Conservation (phyloP, 2,888 invertebrate genomes). For the Oxycera nigricornis region DNA sequence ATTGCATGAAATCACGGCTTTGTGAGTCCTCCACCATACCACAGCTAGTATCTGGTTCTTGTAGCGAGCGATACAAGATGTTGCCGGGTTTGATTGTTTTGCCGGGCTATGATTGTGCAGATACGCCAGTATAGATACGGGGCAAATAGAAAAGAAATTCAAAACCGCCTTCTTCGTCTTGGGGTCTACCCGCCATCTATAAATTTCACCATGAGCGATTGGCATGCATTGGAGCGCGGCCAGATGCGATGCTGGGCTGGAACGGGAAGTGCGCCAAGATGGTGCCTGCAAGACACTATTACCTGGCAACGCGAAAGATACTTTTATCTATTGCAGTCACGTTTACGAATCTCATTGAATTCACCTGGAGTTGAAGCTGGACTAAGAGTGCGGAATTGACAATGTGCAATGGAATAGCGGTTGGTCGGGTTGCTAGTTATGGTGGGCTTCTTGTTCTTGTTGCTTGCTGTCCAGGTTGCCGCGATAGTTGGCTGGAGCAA, state of each 20-base stretch:
- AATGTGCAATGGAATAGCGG: not conserved
- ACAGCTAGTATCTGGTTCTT: not conserved
- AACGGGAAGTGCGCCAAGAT: constrained; percentile 27
- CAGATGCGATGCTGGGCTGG: not conserved
- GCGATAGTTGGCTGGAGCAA: not conserved
- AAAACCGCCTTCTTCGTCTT: constrained; percentile 22
- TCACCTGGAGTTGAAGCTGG: constrained; percentile 29
- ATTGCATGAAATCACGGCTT: not conserved
- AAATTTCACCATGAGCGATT: constrained; percentile 14
- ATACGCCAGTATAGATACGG: not conserved
- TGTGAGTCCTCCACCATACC: not conserved
- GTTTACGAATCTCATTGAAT: constrained; percentile 44
- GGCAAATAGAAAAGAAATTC: constrained; percentile 17
- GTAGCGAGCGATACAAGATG: not conserved
- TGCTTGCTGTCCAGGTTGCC: not conserved
- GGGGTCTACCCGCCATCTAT: constrained; percentile 7
- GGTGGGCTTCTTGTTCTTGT: not conserved
- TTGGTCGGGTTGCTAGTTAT: not conserved
- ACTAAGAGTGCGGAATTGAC: constrained; percentile 17
- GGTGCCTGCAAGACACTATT: not conserved
- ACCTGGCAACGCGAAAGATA: constrained; percentile 9
- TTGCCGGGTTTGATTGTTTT: not conserved
- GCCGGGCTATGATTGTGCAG: not conserved
- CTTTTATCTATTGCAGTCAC: constrained; percentile 44
- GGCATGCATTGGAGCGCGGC: constrained; percentile 19